Evolutionary conservation across 1,140 invertebrate species (phyloP), one percentile per base, ranked within the genome.

Genomic region (Drosophila mojavensis): DNA sequence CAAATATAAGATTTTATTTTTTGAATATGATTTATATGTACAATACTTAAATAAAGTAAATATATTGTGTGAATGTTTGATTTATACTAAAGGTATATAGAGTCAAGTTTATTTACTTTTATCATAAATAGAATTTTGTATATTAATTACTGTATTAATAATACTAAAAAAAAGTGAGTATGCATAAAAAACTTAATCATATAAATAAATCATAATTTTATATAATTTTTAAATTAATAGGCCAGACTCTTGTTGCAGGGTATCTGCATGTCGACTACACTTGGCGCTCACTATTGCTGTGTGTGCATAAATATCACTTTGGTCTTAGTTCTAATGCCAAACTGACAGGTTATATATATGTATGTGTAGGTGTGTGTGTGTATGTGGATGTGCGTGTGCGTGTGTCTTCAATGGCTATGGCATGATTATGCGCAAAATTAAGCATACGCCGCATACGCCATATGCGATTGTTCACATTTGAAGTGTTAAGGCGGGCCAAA

Each of bases 351-450:
- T 88, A 24, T 24, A 24, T 24, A 24, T 82, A 88, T 88, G 70
- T 45, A 59, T 28, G 63, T 61, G 56, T 48, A 47, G 28, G 17
- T 51, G 75, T 20, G 62, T 15, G 15, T 17, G 43, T 17, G 43
- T 17, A 74, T 81, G 74, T 24, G 20, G 20, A 1, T 24, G 41
- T 15, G 54, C 6, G 62, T 15, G 15, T 17, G 43, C n/a, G 43
- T 17, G 78, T 81, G 74, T 62, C 66, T 84, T 81, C 74, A 84
- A 84, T 85, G 67, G 77, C 76, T 68, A 60, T 68, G 70, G 81
- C 62, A 88, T 86, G 83, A 86, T 88, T 83, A 82, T 88, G 83
- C 83, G 76, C 82, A 86, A 74, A 88, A 86, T 86, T 82, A 82
- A 85, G 79, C 79, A 88, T 79, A 86, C 83, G 79, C 64, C 75